A percentile compares a stretch with the other conserved stretches of the same genome.
Conservation (phyloP, 2,888 invertebrate species). For the Carabus problematicus region DNA sequence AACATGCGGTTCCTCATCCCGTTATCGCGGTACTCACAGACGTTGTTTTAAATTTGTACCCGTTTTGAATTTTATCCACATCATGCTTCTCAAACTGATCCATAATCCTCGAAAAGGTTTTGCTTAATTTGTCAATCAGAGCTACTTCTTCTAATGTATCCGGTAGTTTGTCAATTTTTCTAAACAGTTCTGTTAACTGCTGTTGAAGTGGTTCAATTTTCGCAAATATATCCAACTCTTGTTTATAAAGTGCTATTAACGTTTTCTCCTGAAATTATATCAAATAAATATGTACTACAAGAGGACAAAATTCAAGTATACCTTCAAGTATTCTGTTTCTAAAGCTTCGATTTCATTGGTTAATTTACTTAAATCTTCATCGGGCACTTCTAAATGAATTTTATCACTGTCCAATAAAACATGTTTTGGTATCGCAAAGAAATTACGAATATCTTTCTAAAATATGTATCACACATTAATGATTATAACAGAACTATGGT, state of each 20-base stretch:
- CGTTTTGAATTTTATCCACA: not conserved
- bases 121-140: conserved; percentile 1
- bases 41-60: not conserved
- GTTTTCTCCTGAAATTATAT: conserved; percentile 20
- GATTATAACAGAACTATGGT: not conserved
- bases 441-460: conserved; percentile 19
- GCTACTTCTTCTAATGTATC: not conserved
- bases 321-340: conserved; percentile 29
- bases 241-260: conserved; percentile 12
- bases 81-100: conserved; percentile 4
- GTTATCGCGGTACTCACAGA: too few relatives aligned
- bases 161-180: conserved; percentile 21
- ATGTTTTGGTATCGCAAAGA: conserved; percentile 32
- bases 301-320: conserved; percentile 2
- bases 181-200: conserved; percentile 11
- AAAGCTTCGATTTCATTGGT: conserved; percentile 17
- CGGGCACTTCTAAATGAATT: conserved; percentile 20
- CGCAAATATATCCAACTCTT: conserved; percentile 25
- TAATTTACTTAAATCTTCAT: conserved; percentile 3
- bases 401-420: conserved; percentile 27
- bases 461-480: conserved; percentile 4
- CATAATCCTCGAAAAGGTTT: conserved; percentile 8
- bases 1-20: too few relatives aligned
- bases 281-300: not conserved
- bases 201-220: conserved; percentile 15